Conservation (phyloP, 2,113 vertebrate genomes). For the Clupea harengus region DNA sequence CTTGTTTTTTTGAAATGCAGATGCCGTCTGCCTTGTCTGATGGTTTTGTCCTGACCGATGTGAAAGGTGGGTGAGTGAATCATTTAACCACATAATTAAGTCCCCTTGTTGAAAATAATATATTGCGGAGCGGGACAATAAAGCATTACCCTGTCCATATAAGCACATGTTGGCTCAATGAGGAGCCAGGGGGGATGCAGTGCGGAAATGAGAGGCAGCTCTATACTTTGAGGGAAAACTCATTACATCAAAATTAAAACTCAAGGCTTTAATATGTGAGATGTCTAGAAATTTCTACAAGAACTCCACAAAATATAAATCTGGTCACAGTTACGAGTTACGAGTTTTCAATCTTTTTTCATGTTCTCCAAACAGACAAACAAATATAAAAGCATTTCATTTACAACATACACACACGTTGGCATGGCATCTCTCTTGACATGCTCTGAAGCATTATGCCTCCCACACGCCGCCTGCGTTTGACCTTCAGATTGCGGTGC, state of each 20-base stretch:
- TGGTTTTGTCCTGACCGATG: slow-evolving; percentile 60
- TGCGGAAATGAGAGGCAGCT: not conserved
- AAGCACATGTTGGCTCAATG: not conserved
- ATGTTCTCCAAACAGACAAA: not conserved
- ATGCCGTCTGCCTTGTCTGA: slow-evolving; percentile 56
- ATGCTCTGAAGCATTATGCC: not conserved
- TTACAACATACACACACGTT: not conserved
- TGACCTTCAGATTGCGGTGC: slow-evolving; percentile 1
- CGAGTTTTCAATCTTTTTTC: too few relatives aligned
- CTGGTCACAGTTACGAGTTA: not conserved
- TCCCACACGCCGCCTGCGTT: not conserved
- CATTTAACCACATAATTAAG: slow-evolving; percentile 52
- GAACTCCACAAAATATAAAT: not conserved
- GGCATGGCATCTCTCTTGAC: not conserved
- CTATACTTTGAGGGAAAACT: not conserved
- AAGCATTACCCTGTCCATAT: not conserved
- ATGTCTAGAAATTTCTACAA: not conserved
- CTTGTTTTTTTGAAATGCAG: slow-evolving; percentile 64
- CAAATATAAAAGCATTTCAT: not conserved
- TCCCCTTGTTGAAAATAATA: slow-evolving; percentile 19
- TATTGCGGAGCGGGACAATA: not conserved
- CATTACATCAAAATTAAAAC: not conserved
- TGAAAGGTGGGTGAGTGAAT: slow-evolving; percentile 55
- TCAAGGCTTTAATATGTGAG: not conserved
- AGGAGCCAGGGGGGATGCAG: not conserved